Conservation (phyloP, 1,140 invertebrate species). For the Procambarus clarkii region DNA sequence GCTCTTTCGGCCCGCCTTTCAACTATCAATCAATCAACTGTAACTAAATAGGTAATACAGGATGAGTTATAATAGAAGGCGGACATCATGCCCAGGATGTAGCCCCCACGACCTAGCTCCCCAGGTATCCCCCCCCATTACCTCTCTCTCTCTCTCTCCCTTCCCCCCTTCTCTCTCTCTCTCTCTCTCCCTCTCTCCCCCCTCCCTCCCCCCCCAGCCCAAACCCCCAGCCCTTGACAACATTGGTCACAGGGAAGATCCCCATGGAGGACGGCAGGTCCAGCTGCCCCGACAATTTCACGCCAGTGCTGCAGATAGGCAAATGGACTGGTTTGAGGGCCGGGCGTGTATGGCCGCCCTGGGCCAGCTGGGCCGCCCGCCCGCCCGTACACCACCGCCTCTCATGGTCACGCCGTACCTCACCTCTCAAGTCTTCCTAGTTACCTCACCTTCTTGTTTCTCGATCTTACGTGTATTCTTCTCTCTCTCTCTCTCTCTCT, state of each 20-base stretch:
- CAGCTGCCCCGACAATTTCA: slow-evolving; percentile 4
- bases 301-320: background rate
- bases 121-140: too few species aligned
- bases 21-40: too few species aligned
- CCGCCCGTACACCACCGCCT: background rate
- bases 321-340: background rate
- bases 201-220: background rate
- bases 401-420: background rate
- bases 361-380: too few species aligned
- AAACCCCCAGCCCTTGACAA: background rate
- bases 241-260: slow-evolving; percentile 24
- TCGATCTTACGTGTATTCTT: too few species aligned
- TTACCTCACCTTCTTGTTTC: too few species aligned
- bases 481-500: too few species aligned
- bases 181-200: background rate
- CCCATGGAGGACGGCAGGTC: background rate
- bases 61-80: too few species aligned
- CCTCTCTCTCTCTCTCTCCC: background rate
- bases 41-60: too few species aligned
- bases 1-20: too few species aligned
- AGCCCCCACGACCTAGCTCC: too few species aligned
- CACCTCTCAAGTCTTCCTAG: background rate
- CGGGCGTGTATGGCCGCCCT: too few species aligned
- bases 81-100: too few species aligned
- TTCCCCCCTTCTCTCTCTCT: background rate